These are phyloP conservation scores for Prietella phreatophila DNA, from an alignment of 2,113 vertebrate genomes.

Conservation along the genomic window DNA sequence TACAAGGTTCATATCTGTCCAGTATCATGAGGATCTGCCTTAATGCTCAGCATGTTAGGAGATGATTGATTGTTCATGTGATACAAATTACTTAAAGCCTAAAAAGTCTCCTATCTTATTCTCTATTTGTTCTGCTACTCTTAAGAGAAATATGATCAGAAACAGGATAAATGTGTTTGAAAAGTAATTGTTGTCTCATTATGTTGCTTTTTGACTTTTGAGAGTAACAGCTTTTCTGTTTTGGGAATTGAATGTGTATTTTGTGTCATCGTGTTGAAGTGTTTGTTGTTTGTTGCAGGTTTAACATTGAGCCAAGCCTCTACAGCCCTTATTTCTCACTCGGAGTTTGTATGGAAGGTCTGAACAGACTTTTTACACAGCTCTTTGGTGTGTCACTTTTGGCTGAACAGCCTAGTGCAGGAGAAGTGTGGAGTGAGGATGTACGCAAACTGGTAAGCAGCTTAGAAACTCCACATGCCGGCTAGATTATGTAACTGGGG, in stretches of 20 bases:
- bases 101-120: not conserved
- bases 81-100: not conserved
- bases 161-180: not conserved
- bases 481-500: not conserved
- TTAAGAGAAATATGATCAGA: not conserved
- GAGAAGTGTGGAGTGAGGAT: conserved; percentile 93
- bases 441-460: conserved; percentile 87
- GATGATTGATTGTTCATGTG: not conserved
- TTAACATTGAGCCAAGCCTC: conserved; percentile 90
- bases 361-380: conserved; percentile 84
- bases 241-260: not conserved
- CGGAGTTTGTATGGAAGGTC: conserved; percentile 93
- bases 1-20: not conserved
- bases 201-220: not conserved
- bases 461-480: not conserved
- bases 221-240: not conserved
- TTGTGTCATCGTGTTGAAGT: not conserved
- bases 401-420: conserved; percentile 80
- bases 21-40: not conserved
- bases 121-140: not conserved
- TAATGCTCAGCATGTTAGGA: not conserved
- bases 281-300: conserved; percentile 73
- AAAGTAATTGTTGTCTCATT: not conserved
- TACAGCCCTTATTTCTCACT: conserved; percentile 94
- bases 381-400: conserved; percentile 86